phyloP scores from a whole-genome alignment of 2,888 invertebrate genomes.

The Pseudococcus jackbeardsleyi region DNA sequence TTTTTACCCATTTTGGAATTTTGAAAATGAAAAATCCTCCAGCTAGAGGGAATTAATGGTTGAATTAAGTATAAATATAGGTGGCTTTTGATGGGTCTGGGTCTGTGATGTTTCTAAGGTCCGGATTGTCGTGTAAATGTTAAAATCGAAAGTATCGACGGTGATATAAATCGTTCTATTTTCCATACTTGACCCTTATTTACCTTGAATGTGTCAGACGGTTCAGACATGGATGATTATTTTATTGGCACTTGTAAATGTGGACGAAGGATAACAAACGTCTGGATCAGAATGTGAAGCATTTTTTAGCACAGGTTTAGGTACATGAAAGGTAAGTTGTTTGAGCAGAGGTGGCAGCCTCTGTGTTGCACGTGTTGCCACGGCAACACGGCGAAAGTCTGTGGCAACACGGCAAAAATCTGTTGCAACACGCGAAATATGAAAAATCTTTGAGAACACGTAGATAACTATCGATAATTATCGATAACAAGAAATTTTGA shows the following conservation, averaged over 20 bases:
- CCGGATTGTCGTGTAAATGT: not conserved
- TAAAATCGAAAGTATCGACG: not conserved
- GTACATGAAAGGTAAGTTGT: not conserved
- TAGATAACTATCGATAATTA: too few relatives aligned
- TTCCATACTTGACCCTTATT: slow-evolving; percentile 8
- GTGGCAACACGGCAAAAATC: too few relatives aligned
- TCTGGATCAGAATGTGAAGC: not conserved
- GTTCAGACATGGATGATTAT: slow-evolving; percentile 11
- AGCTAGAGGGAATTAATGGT: not conserved
- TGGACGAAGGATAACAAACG: slow-evolving; percentile 10
- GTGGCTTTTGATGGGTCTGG: not conserved
- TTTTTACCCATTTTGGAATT: not conserved
- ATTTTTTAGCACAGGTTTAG: not conserved
- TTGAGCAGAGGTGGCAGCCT: not conserved
- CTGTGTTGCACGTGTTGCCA: too few relatives aligned
- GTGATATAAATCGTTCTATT: slow-evolving; percentile 10
- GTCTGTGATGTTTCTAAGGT: not conserved
- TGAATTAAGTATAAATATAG: not conserved
- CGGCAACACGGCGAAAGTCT: too few relatives aligned
- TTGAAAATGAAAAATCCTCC: not conserved
- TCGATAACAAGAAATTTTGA: too few relatives aligned
- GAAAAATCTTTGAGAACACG: too few relatives aligned
- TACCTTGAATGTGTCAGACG: slow-evolving; percentile 29
- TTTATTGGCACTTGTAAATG: slow-evolving; percentile 47
- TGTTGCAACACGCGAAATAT: too few relatives aligned